Base-by-base conservation (phyloP, 2,888 invertebrate genomes). In the Eristalinus aeneus region DNA sequence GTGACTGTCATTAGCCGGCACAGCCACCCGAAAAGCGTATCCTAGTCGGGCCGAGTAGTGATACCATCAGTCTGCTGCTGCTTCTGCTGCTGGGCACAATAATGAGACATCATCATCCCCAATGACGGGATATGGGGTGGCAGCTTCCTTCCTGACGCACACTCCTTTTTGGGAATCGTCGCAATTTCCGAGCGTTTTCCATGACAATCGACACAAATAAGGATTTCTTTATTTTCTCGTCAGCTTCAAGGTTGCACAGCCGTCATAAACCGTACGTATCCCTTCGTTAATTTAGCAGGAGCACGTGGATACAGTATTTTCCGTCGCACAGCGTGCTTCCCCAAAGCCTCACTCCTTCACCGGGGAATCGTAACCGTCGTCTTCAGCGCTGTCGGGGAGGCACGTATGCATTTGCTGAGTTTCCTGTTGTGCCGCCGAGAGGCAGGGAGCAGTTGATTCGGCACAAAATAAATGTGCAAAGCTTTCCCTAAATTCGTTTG, bases 221-320 rank as follows among this genome's bases (percentile, higher is more conserved):
- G 32, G 9, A 9, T 56, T 56, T 20, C 56, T 36, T 31, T 27
- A 5, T 54, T 22, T 23, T 16, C 16, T 46, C 46, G 16, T 46
- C 16, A 27, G 4, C 11, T 39, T 39, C 60, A 60, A 60, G 39
- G 63, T 22, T 34, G 27, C 27, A 22, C 6, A 69, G 58, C 31
- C 58, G 46, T 71, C 60, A 58, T 60, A 63, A 64, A 54, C 32
- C 23, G 22, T 63, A 11, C 34, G 73, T 27, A 65, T 58, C 36
- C 74, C 23, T 74, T 56, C 20, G 54, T 64, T 73, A 34, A 56
- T 20, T 73, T 36, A 36, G 22, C 64, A 36, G 10, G 56, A 54
- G 12, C 64, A 65, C 64, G 56, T 74, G 27, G 54, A 64, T 56
- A 27, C 56, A 23, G n/a, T 20, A 27, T 56, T 56, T 61, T 34